phyloP scores from a whole-genome alignment of 2,888 invertebrate species.

The Ormyrus pomaceus region DNA sequence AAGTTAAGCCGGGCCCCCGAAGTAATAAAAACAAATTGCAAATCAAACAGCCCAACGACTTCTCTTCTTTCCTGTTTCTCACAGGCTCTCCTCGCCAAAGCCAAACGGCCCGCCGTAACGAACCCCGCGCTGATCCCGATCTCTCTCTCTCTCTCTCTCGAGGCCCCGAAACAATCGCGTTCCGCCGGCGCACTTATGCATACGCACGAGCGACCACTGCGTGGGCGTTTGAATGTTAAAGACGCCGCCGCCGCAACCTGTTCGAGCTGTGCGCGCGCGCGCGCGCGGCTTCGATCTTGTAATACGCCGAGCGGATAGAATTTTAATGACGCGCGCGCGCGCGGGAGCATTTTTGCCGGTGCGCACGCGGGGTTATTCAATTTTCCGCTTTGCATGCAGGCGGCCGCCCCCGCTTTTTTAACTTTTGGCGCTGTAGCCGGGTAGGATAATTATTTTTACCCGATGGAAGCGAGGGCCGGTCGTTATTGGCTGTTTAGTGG shows the following conservation, averaged over 20 bases:
- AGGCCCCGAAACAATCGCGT: conserved; percentile 29
- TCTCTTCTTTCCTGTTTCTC: not conserved
- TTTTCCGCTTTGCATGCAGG: not conserved
- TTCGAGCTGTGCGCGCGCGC: conserved; percentile 1
- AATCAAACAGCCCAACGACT: not conserved
- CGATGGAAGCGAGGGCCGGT: no score
- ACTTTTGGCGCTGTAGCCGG: not conserved
- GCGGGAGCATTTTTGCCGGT: no score
- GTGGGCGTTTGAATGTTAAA: conserved; percentile 39
- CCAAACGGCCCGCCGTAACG: not conserved
- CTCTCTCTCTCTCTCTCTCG: conserved; percentile 16
- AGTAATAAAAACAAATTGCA: not conserved
- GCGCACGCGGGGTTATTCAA: not conserved
- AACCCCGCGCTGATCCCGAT: not conserved
- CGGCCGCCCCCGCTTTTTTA: not conserved
- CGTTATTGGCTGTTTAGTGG: no score
- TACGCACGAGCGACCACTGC: not conserved
- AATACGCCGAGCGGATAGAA: conserved; percentile 32
- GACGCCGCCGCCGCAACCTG: not conserved
- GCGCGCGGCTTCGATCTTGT: conserved; percentile 45
- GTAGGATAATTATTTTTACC: no score
- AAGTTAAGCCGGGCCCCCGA: no score
- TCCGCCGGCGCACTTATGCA: conserved; percentile 2
- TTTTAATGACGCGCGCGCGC: conserved; percentile 43
- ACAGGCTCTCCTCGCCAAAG: not conserved